Evolutionary conservation across 2,888 invertebrate species (phyloP).

Genomic region (Papilio elwesi): DNA sequence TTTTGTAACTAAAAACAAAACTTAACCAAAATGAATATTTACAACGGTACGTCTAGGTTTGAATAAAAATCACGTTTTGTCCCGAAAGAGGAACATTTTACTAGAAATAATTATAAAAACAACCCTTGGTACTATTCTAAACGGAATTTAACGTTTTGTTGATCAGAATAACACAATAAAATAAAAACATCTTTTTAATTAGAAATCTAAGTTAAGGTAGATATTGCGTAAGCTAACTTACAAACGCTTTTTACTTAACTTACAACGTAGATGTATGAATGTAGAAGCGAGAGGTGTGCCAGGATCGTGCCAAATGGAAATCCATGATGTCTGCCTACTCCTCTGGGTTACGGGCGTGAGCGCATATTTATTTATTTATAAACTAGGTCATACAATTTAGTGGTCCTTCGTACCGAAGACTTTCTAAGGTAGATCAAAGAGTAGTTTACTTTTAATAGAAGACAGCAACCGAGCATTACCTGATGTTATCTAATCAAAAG

Average conservation of each 20-base stretch:
- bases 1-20: slow-evolving; percentile 50
- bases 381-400: no score
- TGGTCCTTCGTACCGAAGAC: no score
- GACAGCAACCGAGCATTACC: no score
- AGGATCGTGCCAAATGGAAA: no score
- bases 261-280: no score
- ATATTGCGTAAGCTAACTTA: not conserved
- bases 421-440: no score
- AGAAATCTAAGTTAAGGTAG: not conserved
- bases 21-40: slow-evolving; percentile 54
- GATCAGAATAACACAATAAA: slow-evolving; percentile 27
- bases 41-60: slow-evolving; percentile 48
- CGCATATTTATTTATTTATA: no score
- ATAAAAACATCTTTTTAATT: slow-evolving; percentile 1
- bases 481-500: no score
- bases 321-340: no score
- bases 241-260: slow-evolving; percentile 4
- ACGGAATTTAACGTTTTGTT: slow-evolving; percentile 13
- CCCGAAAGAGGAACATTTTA: slow-evolving; percentile 39
- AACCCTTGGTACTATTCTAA: slow-evolving; percentile 18
- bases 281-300: no score
- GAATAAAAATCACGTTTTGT: slow-evolving; percentile 51
- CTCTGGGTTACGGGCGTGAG: no score
- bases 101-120: slow-evolving; percentile 33
- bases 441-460: no score